phyloP scores from a whole-genome alignment of 2,888 invertebrate species.

The Tenthredo scrophulariae region DNA sequence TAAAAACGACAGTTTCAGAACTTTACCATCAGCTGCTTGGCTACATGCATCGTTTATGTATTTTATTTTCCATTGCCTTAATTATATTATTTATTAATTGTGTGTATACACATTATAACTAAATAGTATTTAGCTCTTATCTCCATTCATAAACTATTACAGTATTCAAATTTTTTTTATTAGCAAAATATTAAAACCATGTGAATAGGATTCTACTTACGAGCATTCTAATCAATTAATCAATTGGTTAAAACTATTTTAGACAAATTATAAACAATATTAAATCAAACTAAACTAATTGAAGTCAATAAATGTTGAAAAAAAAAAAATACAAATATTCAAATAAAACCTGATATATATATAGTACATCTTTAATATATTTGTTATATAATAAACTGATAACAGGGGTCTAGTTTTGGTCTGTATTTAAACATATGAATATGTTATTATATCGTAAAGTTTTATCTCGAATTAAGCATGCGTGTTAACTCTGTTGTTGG shows the following conservation, averaged over 20 bases:
- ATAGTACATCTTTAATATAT: neutral
- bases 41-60: neutral
- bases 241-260: slow-evolving; percentile 14
- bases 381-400: neutral
- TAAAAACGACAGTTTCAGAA: neutral
- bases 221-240: slow-evolving; percentile 9
- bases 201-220: slow-evolving; percentile 26
- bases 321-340: slow-evolving; percentile 16
- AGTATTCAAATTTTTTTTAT: neutral
- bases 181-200: neutral
- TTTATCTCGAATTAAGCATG: slow-evolving; percentile 31
- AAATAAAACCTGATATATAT: neutral
- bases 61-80: neutral
- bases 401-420: slow-evolving; percentile 8
- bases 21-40: neutral
- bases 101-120: neutral
- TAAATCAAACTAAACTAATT: neutral
- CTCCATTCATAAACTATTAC: neutral
- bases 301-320: slow-evolving; percentile 29
- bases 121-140: neutral
- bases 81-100: slow-evolving; percentile 28
- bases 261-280: slow-evolving; percentile 12
- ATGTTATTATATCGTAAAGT: neutral
- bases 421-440: neutral
- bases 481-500: slow-evolving; percentile 33